Conservation (phyloP, 2,113 vertebrate species). For the Apistogramma diplotaenia region DNA sequence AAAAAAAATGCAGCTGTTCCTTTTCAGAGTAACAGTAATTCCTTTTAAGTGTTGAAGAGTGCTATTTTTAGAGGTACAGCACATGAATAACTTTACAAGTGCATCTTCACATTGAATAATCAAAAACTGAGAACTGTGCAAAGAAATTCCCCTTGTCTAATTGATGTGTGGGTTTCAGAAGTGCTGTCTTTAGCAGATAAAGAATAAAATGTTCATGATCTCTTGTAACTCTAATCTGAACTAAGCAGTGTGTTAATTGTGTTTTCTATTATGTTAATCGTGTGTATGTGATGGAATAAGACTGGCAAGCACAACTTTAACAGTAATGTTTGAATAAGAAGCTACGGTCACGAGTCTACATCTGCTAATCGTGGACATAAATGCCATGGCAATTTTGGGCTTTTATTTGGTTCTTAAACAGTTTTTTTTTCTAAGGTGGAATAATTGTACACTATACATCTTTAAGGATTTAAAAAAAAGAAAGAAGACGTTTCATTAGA, state of each 20-base stretch:
- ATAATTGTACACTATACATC: too few relatives aligned
- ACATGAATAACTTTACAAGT: not conserved
- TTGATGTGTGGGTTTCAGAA: constrained; percentile 27
- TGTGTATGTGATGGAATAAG: not conserved
- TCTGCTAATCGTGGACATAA: not conserved
- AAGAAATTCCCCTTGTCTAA: constrained; percentile 5
- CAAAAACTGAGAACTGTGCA: not conserved
- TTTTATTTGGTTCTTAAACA: too few relatives aligned
- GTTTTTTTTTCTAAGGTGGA: too few relatives aligned
- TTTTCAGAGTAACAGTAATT: not conserved
- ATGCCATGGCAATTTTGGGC: not conserved
- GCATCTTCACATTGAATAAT: constrained; percentile 26
- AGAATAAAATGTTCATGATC: not conserved
- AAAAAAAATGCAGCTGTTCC: constrained; percentile 1
- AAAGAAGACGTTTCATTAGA: too few relatives aligned
- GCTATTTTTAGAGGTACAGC: constrained; percentile 7
- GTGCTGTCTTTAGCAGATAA: not conserved
- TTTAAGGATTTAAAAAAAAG: too few relatives aligned
- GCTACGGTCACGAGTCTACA: not conserved
- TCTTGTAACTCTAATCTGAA: not conserved
- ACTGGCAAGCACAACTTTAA: not conserved
- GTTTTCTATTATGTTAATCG: not conserved
- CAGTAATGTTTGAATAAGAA: not conserved
- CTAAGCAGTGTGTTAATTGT: not conserved
- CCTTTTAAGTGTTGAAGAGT: constrained; percentile 29